Percentiles rank a stretch among this genome's conserved stretches.
Evolutionary conservation across 2,797 vertebrate species (phyloP).

Genomic region (Hafferia zeledoni): DNA sequence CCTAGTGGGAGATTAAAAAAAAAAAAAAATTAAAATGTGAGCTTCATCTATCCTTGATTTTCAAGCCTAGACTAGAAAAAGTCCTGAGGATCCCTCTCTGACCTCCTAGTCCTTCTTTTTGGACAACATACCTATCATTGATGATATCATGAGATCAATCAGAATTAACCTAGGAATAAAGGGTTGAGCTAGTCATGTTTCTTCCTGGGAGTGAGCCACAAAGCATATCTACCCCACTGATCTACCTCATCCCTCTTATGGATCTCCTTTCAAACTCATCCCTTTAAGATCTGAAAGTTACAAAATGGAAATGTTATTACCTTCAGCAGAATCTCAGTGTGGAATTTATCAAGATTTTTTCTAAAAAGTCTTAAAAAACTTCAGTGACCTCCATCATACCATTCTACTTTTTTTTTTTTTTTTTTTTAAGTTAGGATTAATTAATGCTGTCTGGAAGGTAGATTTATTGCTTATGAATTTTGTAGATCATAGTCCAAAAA

Average conservation of each 20-base stretch:
- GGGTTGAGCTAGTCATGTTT: background rate
- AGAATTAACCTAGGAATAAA: background rate
- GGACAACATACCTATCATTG: background rate
- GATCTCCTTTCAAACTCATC: background rate
- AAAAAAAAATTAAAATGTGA: no score
- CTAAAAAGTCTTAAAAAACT: background rate
- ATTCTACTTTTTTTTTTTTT: background rate
- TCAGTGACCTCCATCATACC: background rate
- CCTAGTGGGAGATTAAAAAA: fast-evolving
- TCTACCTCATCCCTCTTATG: fast-evolving
- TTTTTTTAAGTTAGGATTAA: background rate
- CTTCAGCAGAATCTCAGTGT: background rate
- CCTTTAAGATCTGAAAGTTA: background rate
- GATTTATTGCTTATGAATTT: background rate
- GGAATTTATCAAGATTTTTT: background rate
- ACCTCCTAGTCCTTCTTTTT: background rate
- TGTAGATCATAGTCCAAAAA: background rate
- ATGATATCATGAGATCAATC: background rate
- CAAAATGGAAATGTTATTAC: background rate
- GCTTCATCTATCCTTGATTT: background rate
- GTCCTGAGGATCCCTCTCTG: background rate
- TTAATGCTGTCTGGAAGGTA: background rate
- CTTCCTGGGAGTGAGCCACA: background rate
- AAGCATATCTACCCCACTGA: background rate
- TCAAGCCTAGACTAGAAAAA: background rate